phyloP scores from a whole-genome alignment of 2,888 invertebrate genomes.

The Nasonovia ribisnigri region DNA sequence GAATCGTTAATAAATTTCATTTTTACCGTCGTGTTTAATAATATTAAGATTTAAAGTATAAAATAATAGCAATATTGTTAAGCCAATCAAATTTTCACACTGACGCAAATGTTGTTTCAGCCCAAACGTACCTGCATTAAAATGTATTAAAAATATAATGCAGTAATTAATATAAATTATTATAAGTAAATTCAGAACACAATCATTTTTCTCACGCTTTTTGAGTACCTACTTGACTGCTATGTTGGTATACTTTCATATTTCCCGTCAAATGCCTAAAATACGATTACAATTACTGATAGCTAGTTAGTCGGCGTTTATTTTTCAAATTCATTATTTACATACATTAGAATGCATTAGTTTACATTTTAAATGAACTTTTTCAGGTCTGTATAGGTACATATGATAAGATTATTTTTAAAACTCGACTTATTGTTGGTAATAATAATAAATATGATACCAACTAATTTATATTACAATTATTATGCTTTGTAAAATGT shows the following conservation, averaged over 20 bases:
- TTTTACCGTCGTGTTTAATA: not conserved
- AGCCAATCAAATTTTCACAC: not conserved
- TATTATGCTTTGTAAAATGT: not conserved
- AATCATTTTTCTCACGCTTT: not conserved
- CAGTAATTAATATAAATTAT: too few relatives aligned
- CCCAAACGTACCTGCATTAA: not conserved
- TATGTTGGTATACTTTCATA: not conserved
- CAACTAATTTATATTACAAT: not conserved
- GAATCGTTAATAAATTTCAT: not conserved
- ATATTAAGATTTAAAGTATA: not conserved
- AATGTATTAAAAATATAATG: too few relatives aligned
- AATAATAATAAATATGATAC: not conserved
- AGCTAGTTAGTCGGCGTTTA: too few relatives aligned
- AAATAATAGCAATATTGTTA: not conserved
- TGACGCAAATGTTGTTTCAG: not conserved
- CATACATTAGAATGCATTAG: too few relatives aligned
- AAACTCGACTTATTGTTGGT: not conserved
- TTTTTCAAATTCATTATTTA: too few relatives aligned
- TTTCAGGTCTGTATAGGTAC: not conserved
- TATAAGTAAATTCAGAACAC: not conserved
- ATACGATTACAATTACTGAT: too few relatives aligned
- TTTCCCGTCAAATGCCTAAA: not conserved
- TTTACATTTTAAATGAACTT: too few relatives aligned
- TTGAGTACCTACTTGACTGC: not conserved
- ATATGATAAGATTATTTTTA: not conserved